A percentile compares a stretch with the other conserved stretches of the same genome.
phyloP scores from a whole-genome alignment of 2,888 invertebrate genomes.

The Cephus pygmeus region DNA sequence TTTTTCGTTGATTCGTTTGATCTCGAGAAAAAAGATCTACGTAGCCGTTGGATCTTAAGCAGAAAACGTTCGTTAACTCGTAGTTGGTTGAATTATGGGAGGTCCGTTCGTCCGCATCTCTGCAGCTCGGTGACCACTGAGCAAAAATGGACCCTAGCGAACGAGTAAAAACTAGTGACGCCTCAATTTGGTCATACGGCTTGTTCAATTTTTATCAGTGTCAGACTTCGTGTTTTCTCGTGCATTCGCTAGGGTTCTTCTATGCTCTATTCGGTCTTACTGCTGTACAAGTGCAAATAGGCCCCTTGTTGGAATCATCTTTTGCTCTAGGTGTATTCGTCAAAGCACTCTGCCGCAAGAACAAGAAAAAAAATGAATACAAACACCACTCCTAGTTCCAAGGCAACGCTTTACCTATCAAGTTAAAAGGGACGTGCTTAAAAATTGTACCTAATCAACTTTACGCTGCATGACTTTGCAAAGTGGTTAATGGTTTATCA shows the following conservation, averaged over 20 bases:
- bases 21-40: neutral
- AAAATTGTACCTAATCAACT: neutral
- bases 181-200: constrained; percentile 33
- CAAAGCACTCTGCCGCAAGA: neutral
- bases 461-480: neutral
- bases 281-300: neutral
- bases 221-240: neutral
- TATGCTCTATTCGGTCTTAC: neutral
- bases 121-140: neutral
- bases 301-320: neutral
- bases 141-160: constrained; percentile 22
- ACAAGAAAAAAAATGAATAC: neutral
- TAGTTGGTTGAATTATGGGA: constrained; percentile 30
- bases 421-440: neutral
- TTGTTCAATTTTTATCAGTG: constrained; percentile 1
- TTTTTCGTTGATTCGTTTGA: too few relatives aligned
- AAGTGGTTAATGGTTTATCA: neutral
- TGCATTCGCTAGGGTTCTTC: neutral
- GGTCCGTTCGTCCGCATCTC: constrained; percentile 8
- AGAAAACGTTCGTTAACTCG: constrained; percentile 32
- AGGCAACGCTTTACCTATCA: neutral
- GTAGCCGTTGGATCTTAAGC: neutral
- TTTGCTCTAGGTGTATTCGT: neutral
- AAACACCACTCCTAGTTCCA: neutral
- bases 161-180: constrained; percentile 29